Conservation (phyloP, 2,888 invertebrate species). For the Lepidocyrtoides sp. region DNA sequence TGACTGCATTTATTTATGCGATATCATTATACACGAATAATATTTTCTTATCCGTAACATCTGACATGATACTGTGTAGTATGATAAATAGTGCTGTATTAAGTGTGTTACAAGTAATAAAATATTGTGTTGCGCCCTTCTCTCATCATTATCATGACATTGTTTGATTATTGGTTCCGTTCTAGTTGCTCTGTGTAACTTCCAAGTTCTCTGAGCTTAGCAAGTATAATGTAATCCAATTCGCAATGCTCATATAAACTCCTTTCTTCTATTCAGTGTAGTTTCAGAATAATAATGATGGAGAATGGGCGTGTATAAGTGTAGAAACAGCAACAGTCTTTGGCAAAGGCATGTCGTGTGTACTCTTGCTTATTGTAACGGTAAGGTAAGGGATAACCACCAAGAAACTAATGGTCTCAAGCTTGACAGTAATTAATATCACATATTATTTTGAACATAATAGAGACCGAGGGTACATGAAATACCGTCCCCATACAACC, state of each 20-base stretch:
- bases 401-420: neutral
- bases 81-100: slow-evolving; percentile 12
- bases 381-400: neutral
- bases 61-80: neutral
- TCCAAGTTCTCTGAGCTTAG: no score
- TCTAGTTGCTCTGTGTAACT: neutral
- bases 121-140: neutral
- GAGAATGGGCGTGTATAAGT: neutral
- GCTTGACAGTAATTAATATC: slow-evolving; percentile 39
- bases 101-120: no score
- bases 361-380: no score
- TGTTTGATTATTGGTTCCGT: slow-evolving; percentile 54
- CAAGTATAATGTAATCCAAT: no score
- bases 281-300: no score
- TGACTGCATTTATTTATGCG: neutral
- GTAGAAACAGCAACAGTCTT: neutral
- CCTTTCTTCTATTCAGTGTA: neutral
- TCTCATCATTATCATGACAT: slow-evolving; percentile 13
- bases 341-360: neutral
- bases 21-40: neutral
- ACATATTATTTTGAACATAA: neutral
- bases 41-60: neutral
- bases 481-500: no score
- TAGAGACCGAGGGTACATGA: neutral
- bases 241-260: no score